Base-by-base conservation (phyloP, 2,797 vertebrate genomes). In the Chanos chanos region DNA sequence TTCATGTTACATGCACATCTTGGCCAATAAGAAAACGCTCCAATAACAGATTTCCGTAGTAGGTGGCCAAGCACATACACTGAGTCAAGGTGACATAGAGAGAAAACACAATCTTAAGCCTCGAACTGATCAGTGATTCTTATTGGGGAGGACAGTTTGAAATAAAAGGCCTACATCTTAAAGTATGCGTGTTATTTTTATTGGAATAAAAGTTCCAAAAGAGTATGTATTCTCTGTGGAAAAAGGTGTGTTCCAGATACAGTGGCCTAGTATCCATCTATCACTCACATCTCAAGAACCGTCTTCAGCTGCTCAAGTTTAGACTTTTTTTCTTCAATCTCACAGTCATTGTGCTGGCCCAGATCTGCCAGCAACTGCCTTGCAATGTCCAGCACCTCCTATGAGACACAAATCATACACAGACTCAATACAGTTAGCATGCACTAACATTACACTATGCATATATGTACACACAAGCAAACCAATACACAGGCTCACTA, bases 361-460 rank as follows among this genome's bases (percentile, higher is more conserved):
- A 95, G 86, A 59, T 99, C 97, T 74, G 89, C 84, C 52, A 99
- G 75, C 30, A 99, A 82, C 81, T 91, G 87, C 56, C 97, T 87
- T 1, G 94, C 91, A 58, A 99, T 98, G 83, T 99, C 96, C 86
- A 99, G 91, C 79, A 99, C 95, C 80, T 99, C 96, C 97, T 99
- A 81, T 67, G 40, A 25, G n/a, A 39, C 36, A 24, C 9, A 55
- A 41, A 30, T n/a, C n/a, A n/a, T 25, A 16, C 2, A 47, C 44
- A 33, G 30, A 44, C 25, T 7, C 28, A 27, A n/a, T 7, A 15
- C 31, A 28, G n/a, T 9, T 8, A 27, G 36, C 15, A 10, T 16
- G 25, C 5, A 25, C 9, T 39, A 18, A 22, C 3, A 16, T 48
- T 6, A 25, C 12, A n/a, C 3, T 27, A 8, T 6, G 4, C 2